Conservation (phyloP, 2,797 vertebrate genomes). For the Acanthopagrus latus region DNA sequence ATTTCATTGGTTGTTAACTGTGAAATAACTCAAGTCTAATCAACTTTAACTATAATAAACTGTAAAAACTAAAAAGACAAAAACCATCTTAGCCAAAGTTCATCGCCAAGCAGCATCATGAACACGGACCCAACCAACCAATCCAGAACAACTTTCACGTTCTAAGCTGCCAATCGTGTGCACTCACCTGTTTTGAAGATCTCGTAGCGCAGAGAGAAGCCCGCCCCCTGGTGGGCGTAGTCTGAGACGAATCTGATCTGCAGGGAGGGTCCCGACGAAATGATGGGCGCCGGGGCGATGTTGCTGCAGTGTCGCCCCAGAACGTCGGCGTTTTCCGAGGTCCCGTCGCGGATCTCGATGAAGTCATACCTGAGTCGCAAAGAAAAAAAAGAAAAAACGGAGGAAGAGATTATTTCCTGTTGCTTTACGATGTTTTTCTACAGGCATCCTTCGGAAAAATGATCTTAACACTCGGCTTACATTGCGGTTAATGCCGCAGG, state of each 20-base stretch:
- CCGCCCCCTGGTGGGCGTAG: slow-evolving; percentile 96
- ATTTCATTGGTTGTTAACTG: no score
- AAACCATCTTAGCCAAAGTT: no score
- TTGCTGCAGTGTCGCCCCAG: slow-evolving; percentile 97
- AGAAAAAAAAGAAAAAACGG: slow-evolving; percentile 2
- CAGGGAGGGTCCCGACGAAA: slow-evolving; percentile 93
- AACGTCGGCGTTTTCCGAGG: slow-evolving; percentile 90
- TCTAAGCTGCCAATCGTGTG: neutral
- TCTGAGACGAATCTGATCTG: slow-evolving; percentile 96
- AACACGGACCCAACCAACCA: no score
- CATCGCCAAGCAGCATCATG: no score
- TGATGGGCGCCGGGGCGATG: slow-evolving; percentile 97
- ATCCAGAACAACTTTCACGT: no score
- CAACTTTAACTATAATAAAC: no score
- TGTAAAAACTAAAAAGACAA: no score
- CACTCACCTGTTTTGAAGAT: slow-evolving; percentile 97
- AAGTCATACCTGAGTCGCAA: slow-evolving; percentile 92
- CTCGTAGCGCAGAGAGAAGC: slow-evolving; percentile 98
- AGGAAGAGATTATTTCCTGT: neutral
- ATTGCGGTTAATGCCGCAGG: slow-evolving; percentile 20
- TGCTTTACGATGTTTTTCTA: neutral
- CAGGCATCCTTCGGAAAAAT: neutral
- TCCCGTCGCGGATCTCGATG: slow-evolving; percentile 96
- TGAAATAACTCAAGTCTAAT: no score
- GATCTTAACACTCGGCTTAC: neutral